phyloP scores from a whole-genome alignment of 2,113 vertebrate species.

The Pelobates fuscus region DNA sequence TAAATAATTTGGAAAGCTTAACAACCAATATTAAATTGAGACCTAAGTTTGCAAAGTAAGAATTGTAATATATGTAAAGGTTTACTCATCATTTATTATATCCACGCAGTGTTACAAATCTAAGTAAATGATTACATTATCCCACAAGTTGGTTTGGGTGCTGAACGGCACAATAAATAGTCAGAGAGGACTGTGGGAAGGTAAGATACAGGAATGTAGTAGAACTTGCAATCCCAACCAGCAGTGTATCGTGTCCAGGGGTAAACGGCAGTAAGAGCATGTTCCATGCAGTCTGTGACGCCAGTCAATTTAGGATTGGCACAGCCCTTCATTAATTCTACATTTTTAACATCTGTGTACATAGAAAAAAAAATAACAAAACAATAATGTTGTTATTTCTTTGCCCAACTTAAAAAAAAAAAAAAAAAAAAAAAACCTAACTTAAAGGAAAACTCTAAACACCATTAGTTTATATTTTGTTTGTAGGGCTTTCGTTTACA shows the following conservation, averaged over 20 bases:
- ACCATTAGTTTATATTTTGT: too few relatives aligned
- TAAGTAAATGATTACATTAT: not conserved
- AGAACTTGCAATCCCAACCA: constrained; percentile 71
- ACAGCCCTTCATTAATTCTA: not conserved
- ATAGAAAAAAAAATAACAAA: not conserved
- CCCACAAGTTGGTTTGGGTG: not conserved
- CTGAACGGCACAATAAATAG: constrained; percentile 31
- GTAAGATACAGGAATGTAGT: constrained; percentile 68
- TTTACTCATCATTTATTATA: too few relatives aligned
- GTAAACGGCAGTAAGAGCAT: constrained; percentile 67
- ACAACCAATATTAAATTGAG: too few relatives aligned
- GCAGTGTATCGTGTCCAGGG: constrained; percentile 69
- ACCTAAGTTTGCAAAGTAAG: too few relatives aligned
- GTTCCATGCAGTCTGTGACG: constrained; percentile 76
- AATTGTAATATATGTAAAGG: too few relatives aligned
- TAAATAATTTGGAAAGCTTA: too few relatives aligned
- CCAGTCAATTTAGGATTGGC: constrained; percentile 60
- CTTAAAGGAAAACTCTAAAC: too few relatives aligned
- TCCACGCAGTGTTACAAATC: too few relatives aligned
- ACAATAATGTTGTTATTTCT: too few relatives aligned
- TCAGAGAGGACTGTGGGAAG: constrained; percentile 74
- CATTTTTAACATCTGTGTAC: not conserved
- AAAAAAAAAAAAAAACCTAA: too few relatives aligned
- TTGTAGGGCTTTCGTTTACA: too few relatives aligned
- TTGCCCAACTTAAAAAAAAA: too few relatives aligned